These are phyloP conservation scores for Megalurothrips usitatus DNA, from an alignment of 2,888 invertebrate species.

Conservation along the genomic window DNA sequence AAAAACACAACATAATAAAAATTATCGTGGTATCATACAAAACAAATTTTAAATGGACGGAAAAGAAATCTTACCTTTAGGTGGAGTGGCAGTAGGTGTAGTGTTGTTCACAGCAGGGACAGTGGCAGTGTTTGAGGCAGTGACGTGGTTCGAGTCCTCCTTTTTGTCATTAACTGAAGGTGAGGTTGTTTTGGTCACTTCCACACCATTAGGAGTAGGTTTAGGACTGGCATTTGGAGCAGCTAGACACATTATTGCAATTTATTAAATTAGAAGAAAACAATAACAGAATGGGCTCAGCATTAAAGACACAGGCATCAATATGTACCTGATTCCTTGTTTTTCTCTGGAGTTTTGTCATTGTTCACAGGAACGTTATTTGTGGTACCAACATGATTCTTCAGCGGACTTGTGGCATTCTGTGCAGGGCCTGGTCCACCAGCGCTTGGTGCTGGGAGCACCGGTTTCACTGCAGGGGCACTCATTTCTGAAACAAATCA, in stretches of 20 bases:
- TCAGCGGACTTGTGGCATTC: background rate
- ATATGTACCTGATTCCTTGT: background rate
- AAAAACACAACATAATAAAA: background rate
- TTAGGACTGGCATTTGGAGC: conserved; percentile 34
- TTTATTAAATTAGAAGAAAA: background rate
- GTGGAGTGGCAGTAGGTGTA: background rate
- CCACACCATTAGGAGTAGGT: conserved; percentile 44
- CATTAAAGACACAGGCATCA: background rate
- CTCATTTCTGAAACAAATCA: conserved; percentile 35
- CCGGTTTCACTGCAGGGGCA: conserved; percentile 39
- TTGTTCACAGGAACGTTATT: background rate
- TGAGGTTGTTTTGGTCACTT: conserved; percentile 38
- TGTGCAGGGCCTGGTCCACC: conserved; percentile 27
- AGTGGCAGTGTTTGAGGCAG: background rate
- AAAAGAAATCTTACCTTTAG: background rate
- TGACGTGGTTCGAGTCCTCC: background rate
- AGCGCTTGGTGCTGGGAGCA: conserved; percentile 33
- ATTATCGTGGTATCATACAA: background rate
- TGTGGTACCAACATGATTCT: background rate
- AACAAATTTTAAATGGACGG: too few species aligned
- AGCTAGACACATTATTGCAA: background rate
- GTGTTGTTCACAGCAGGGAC: background rate
- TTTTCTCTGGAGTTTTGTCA: background rate
- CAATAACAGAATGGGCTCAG: background rate
- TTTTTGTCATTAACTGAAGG: conserved; percentile 2